Evolutionary conservation across 2,797 vertebrate genomes (phyloP).

Genomic region (Hyperoplus immaculatus): DNA sequence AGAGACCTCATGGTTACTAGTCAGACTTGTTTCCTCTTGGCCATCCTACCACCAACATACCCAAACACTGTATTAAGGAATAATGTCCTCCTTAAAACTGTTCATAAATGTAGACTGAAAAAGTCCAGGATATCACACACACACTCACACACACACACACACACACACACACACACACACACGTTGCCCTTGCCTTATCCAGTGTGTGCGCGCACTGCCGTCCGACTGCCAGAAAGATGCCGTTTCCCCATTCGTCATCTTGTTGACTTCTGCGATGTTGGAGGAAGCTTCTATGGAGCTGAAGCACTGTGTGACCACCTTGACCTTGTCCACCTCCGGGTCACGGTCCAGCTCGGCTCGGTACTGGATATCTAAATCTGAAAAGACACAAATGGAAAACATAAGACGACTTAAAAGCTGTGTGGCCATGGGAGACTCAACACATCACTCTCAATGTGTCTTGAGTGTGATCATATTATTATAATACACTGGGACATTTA

Average conservation of each 20-base stretch:
- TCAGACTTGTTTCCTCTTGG: no score
- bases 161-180: not conserved
- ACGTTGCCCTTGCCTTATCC: constrained; percentile 90
- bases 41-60: no score
- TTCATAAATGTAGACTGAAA: not conserved
- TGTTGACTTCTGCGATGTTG: constrained; percentile 91
- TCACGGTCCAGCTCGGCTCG: constrained; percentile 88
- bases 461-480: not conserved
- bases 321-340: constrained; percentile 92
- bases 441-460: not conserved
- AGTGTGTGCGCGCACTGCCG: constrained; percentile 95
- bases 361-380: constrained; percentile 88
- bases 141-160: not conserved
- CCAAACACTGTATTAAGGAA: not conserved
- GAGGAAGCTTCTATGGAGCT: constrained; percentile 95
- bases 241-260: constrained; percentile 97
- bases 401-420: not conserved
- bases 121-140: not conserved
- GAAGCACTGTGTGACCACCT: constrained; percentile 94
- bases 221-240: constrained; percentile 98
- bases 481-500: not conserved
- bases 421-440: not conserved
- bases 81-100: not conserved
- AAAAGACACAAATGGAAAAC: not conserved
- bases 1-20: no score